Evolutionary conservation across 2,888 invertebrate species (phyloP), one percentile per base, ranked within the genome.

Genomic region (Cephus pulcher): DNA sequence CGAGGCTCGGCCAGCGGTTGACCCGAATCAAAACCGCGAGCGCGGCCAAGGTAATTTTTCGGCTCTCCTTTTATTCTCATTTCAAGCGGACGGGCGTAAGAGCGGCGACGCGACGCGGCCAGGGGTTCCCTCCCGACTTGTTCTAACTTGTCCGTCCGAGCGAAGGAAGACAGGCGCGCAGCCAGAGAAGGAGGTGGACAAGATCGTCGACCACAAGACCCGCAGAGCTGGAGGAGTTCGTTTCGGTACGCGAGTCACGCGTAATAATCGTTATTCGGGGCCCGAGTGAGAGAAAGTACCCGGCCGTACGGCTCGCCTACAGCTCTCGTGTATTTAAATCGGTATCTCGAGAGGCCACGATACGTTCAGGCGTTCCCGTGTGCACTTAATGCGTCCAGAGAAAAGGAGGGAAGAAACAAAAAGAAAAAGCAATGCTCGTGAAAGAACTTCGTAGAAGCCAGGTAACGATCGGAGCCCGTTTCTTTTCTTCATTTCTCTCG

Each of bases 201-300:
- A 56, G 56, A 56, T 23, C 23, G 9, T 56, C 56, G 56, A 56
- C 23, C 56, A 56, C 23, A 56, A 56, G 23, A 56, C 56, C 56
- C 56, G 56, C 23, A 56, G 56, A 56, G 23, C 56, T 15, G 56
- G 23, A 56, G 56, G 56, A 32, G 71, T 33, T 71, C 71, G 34
- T 71, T 71, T 71, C 71, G 71, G 71, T 71, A 71, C 83, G 83
- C 86, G 86, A 88, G 86, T 88, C 88, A 88, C 85, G 86, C 84
- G 86, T 87, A 87, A 88, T 89, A 88, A 89, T 89, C 87, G 85
- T 87, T 87, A 84, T 85, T 87, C 83, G 84, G 82, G 77, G 82
- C 83, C 79, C 80, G 83, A 84, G 81, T 76, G 80, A 86, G 88
- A 89, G 89, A 89, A 89, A 89, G 88, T 88, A 86, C 82, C 85